Evolutionary conservation across 2,113 vertebrate species (phyloP).

Genomic region (Coturnix japonica): DNA sequence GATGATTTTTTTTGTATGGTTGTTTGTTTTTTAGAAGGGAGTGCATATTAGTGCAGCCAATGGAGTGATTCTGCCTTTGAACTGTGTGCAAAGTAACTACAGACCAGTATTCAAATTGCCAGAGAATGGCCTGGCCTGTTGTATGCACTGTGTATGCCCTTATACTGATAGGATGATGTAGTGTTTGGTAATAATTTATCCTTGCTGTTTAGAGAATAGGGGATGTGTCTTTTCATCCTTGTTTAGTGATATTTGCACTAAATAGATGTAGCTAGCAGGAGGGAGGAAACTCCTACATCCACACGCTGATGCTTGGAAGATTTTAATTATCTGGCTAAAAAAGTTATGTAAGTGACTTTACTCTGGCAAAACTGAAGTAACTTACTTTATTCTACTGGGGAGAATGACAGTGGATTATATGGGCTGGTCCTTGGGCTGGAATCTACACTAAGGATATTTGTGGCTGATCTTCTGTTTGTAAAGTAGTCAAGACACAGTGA

Average conservation of each 20-base stretch:
- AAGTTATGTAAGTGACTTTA: neutral
- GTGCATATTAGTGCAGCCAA: neutral
- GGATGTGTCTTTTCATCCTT: neutral
- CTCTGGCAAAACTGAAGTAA: neutral
- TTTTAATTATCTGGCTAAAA: neutral
- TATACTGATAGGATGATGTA: neutral
- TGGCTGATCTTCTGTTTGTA: neutral
- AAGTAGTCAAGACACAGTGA: neutral
- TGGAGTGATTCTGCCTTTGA: neutral
- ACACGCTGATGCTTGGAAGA: neutral
- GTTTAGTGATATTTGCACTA: neutral
- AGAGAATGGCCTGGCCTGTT: neutral
- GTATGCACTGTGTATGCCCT: neutral
- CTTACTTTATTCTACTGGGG: neutral
- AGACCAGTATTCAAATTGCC: neutral
- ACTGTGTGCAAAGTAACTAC: neutral
- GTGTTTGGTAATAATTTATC: neutral
- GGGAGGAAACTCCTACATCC: neutral
- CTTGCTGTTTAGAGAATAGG: neutral
- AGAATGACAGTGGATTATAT: too few relatives aligned
- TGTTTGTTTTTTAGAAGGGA: neutral
- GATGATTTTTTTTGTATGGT: too few relatives aligned
- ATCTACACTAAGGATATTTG: neutral
- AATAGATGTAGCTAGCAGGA: neutral
- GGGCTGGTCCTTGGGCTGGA: neutral